These are phyloP conservation scores for Sphaeramia orbicularis DNA, from an alignment of 2,797 vertebrate species.

Conservation along the genomic window DNA sequence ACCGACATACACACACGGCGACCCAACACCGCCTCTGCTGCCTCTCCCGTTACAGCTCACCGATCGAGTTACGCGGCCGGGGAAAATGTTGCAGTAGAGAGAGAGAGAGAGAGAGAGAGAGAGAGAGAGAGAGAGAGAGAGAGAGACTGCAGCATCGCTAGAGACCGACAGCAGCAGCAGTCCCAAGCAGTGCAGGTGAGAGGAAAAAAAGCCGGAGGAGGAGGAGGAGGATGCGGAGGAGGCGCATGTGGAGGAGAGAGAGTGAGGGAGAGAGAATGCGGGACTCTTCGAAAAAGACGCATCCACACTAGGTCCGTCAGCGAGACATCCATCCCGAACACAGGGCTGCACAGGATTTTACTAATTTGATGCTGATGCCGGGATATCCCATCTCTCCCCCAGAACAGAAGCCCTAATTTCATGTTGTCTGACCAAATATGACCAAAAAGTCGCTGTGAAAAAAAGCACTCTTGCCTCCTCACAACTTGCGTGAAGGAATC, in stretches of 20 bases:
- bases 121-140: constrained; percentile 51
- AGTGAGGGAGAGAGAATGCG: constrained; percentile 88
- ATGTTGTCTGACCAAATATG: constrained; percentile 12
- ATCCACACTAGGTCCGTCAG: constrained; percentile 79
- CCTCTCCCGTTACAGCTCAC: constrained; percentile 83
- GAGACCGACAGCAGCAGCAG: constrained; percentile 86
- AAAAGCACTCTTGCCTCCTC: constrained; percentile 63
- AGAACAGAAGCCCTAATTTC: constrained; percentile 14
- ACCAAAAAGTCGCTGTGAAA: constrained; percentile 66
- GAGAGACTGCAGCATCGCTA: constrained; percentile 95
- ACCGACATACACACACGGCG: constrained; percentile 64
- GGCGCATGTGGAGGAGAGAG: constrained; percentile 57
- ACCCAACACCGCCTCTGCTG: constrained; percentile 78
- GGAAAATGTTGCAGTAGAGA: constrained; percentile 82
- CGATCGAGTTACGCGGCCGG: constrained; percentile 82
- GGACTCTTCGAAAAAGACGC: constrained; percentile 85
- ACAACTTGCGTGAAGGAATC: constrained; percentile 82
- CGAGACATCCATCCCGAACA: constrained; percentile 64
- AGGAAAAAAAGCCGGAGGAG: constrained; percentile 63
- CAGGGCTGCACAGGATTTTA: constrained; percentile 68
- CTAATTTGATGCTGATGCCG: constrained; percentile 38
- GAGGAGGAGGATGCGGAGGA: constrained; percentile 77
- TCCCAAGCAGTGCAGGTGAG: constrained; percentile 95
- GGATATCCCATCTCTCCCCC: constrained; percentile 41
- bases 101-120: constrained; percentile 42